Base-by-base conservation (phyloP, 2,797 vertebrate species). In the Paratrypauchen microcephalus region DNA sequence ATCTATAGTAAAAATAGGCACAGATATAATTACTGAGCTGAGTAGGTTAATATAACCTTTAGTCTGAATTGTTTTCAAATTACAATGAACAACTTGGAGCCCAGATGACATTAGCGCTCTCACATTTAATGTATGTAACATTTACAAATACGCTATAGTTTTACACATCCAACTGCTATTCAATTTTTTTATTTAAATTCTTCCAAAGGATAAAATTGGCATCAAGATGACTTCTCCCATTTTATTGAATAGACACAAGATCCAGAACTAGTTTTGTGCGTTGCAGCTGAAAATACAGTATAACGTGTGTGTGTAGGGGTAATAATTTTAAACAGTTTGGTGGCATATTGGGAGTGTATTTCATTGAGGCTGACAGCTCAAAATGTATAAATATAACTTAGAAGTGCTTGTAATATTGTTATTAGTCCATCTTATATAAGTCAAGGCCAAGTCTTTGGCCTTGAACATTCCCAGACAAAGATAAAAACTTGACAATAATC, bases 241-340 rank as follows among this genome's bases (percentile, higher is more conserved):
- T 89, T 90, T 91, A 91, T 90, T 92, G 26, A 72, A 83, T 85
- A 61, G 70, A 80, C 68, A 79, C 64, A 66, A 84, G 75, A 83
- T 73, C 77, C 79, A 85, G 69, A 74, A 74, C 73, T 79, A 70
- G 58, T 21, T 70, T 89, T 91, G 89, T 91, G 87, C 84, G 78
- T 89, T 83, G 73, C 81, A 88, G 85, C 86, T 77, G 72, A 65
- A 85, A 81, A 80, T 72, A 86, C 67, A 87, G 75, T 78, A 78
- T 23, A 63, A 73, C 47, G 77, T 11, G 64, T 45, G 64, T 45
- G 41, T 15, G 13, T 15, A 45, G 13, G 41, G 41, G 41, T 13
- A 15, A 47, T 50, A 18, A 24, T 45, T 36, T 19, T 55, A 66
- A 39, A n/a, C 15, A 77, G 72, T 75, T 81, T 57, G 73, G 80